Base-by-base conservation (phyloP, 1,140 invertebrate genomes). In the Microplitis mediator region DNA sequence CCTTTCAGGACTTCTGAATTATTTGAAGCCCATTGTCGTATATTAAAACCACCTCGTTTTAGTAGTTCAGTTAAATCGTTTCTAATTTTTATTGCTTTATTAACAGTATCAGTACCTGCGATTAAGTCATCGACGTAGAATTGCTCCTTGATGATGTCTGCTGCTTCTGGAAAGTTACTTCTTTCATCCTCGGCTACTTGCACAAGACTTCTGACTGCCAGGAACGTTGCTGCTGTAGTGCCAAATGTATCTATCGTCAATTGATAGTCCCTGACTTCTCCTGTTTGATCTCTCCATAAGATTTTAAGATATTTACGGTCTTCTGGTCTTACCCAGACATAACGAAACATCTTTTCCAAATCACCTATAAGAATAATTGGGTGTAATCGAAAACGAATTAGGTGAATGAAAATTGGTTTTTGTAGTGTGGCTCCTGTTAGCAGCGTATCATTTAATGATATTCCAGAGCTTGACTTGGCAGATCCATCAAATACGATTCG, bases 271-370 rank as follows among this genome's bases (percentile, higher is more conserved):
- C 32, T 35, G 3, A 71, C 23, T 35, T 14, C 13, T 6, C n/a
- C 52, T n/a, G 50, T 32, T 11, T 65, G 14, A 23, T 71, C 8
- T 67, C 82, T 64, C 81, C 82, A 85, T 6, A 85, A 39, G 60
- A 86, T 81, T 74, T 75, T 72, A 69, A 84, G 83, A 69, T 74
- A 82, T 32, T 78, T 71, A 45, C 79, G 67, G 54, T 85, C 74
- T 13, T 77, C 74, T 14, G 69, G 35, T 32, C 75, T 32, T 0
- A 85, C 72, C 35, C 65, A 66, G 2, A 84, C 52, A 67, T 82
- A 79, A 4, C 80, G 73, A 69, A 84, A 87, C 82, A 87, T 87
- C 69, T 86, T 86, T 50, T 78, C 73, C 3, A 87, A 82, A 73
- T 87, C 85, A 13, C 79, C 79, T 4, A 72, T 74, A 13, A 82